Conservation (phyloP, 2,797 vertebrate species). For the Artibeus lituratus region DNA sequence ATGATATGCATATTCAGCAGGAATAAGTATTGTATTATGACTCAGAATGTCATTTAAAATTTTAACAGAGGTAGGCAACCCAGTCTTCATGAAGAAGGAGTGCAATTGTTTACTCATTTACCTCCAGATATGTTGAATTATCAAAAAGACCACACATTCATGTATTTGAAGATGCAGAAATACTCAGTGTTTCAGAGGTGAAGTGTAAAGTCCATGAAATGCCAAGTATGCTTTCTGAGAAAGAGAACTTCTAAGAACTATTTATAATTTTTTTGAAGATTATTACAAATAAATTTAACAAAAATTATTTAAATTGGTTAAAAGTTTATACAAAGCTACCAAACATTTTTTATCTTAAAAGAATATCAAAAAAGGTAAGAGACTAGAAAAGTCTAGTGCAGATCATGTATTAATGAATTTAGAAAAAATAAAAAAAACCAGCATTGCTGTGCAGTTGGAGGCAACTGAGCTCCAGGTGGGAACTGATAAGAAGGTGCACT, state of each 20-base stretch:
- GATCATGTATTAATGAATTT: background rate
- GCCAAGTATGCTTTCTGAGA: background rate
- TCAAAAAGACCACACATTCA: background rate
- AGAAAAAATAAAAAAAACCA: background rate
- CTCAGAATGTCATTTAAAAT: background rate
- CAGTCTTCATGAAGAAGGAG: background rate
- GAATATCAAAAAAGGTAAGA: background rate
- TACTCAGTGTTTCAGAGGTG: background rate
- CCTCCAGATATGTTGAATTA: background rate
- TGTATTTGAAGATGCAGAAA: background rate
- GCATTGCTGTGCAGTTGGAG: background rate
- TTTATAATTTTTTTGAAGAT: background rate
- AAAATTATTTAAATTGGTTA: background rate
- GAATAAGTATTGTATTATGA: background rate
- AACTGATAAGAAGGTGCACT: background rate
- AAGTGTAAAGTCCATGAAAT: background rate
- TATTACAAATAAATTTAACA: background rate
- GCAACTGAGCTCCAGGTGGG: background rate
- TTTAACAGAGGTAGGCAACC: background rate
- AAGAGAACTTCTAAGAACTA: background rate
- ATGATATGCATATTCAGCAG: background rate
- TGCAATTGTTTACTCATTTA: background rate
- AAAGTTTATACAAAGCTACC: background rate
- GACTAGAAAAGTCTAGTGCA: background rate
- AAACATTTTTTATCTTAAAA: background rate